These are phyloP conservation scores for Drosophila mulleri DNA, from an alignment of 2,888 invertebrate species.

Conservation along the genomic window DNA sequence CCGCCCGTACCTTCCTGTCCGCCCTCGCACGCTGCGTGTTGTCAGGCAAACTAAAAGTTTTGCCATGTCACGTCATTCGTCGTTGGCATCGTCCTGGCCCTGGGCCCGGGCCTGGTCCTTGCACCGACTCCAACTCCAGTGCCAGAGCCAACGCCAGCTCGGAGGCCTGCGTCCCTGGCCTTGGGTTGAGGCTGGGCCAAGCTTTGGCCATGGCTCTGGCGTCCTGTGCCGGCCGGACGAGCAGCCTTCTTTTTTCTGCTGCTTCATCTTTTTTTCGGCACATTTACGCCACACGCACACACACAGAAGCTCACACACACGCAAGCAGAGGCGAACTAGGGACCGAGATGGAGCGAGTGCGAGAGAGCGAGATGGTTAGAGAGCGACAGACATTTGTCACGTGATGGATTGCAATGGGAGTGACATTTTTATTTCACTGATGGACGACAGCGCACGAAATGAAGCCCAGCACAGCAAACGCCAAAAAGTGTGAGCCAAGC, in stretches of 20 bases:
- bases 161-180: constrained; percentile 3
- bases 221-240: constrained; percentile 47
- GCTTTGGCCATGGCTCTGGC: constrained; percentile 30
- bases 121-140: constrained; percentile 1
- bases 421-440: constrained; percentile 85
- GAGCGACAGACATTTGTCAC: constrained; percentile 81
- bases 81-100: constrained; percentile 53
- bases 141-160: constrained; percentile 21
- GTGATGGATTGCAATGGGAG: constrained; percentile 85
- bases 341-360: constrained; percentile 31
- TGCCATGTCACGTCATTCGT: constrained; percentile 81
- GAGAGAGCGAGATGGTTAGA: constrained; percentile 29
- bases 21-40: constrained; percentile 69
- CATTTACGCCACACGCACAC: constrained; percentile 65
- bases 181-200: constrained; percentile 20
- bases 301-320: constrained; percentile 1
- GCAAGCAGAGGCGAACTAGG: constrained; percentile 6
- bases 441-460: constrained; percentile 82
- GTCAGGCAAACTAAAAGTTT: constrained; percentile 76
- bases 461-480: constrained; percentile 44
- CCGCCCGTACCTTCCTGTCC: not conserved
- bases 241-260: constrained; percentile 27
- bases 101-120: constrained; percentile 19
- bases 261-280: constrained; percentile 59
- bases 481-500: not conserved